These are phyloP conservation scores for Pangasianodon gigas DNA, from an alignment of 2,113 vertebrate genomes.

Conservation along the genomic window DNA sequence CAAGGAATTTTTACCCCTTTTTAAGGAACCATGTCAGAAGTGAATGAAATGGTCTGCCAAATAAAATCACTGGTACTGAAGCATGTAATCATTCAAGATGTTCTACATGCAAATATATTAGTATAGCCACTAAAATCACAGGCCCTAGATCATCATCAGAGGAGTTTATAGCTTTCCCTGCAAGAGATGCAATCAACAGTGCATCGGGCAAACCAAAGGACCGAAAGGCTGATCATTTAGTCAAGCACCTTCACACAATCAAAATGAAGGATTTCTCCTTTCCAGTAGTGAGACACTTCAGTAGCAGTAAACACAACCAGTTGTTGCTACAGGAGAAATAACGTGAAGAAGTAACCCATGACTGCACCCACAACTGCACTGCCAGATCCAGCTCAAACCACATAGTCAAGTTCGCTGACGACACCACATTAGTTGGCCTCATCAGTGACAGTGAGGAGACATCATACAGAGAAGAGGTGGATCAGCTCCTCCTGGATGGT, in stretches of 20 bases:
- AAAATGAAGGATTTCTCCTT: neutral
- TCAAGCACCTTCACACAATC: neutral
- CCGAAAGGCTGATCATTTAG: neutral
- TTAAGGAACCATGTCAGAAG: neutral
- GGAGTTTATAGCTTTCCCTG: neutral
- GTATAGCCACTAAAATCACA: neutral
- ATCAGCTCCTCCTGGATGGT: neutral
- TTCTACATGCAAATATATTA: slow-evolving; percentile 1
- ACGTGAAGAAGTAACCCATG: neutral
- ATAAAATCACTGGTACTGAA: neutral
- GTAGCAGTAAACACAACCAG: neutral
- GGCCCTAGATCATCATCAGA: neutral
- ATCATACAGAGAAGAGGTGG: neutral
- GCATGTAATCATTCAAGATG: neutral
- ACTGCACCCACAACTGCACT: neutral
- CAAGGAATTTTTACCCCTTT: neutral
- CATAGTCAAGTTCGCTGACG: neutral
- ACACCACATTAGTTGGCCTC: neutral
- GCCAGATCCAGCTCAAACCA: neutral
- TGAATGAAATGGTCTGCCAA: neutral
- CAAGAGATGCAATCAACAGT: neutral
- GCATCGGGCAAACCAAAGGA: neutral
- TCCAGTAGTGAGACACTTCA: neutral
- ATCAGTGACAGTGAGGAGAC: neutral
- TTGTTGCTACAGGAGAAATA: neutral